These are phyloP conservation scores for Podocnemis expansa DNA, from an alignment of 2,113 vertebrate species.

Conservation along the genomic window DNA sequence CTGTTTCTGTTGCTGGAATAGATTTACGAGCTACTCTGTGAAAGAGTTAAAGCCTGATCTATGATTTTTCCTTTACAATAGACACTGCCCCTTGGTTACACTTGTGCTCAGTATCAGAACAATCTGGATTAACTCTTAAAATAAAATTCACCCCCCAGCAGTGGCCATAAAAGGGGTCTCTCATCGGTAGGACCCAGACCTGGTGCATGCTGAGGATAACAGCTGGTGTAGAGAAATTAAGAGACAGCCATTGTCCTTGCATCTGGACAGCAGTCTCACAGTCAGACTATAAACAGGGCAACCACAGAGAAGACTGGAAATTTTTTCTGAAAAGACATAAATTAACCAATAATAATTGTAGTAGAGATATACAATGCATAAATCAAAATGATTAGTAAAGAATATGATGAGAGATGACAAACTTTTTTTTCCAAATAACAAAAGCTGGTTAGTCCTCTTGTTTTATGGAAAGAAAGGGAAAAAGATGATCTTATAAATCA, in stretches of 20 bases:
- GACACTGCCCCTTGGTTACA: not conserved
- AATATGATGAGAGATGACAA: conserved; percentile 8
- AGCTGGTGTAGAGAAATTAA: conserved; percentile 57
- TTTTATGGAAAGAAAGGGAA: not conserved
- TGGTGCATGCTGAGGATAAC: conserved; percentile 22
- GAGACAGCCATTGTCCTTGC: conserved; percentile 53
- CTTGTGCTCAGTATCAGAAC: not conserved
- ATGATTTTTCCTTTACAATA: not conserved
- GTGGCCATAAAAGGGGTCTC: not conserved
- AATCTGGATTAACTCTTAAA: conserved; percentile 24
- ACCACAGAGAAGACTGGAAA: not conserved
- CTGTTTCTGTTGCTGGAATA: not conserved
- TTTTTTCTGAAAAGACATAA: conserved; percentile 37
- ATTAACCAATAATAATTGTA: conserved; percentile 28
- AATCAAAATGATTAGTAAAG: not conserved
- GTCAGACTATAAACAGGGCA: conserved; percentile 13
- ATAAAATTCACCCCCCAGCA: not conserved
- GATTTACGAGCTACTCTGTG: not conserved
- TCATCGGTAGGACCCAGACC: not conserved
- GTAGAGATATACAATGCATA: not conserved
- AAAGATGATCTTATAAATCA: not conserved
- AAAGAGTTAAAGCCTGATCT: not conserved
- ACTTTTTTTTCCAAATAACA: not conserved
- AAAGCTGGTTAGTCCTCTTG: conserved; percentile 27
- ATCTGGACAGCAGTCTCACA: conserved; percentile 27